A percentile compares a stretch with the other conserved stretches of the same genome.
These are phyloP conservation scores for Limnothrissa miodon DNA, from an alignment of 2,113 vertebrate species.

Conservation along the genomic window DNA sequence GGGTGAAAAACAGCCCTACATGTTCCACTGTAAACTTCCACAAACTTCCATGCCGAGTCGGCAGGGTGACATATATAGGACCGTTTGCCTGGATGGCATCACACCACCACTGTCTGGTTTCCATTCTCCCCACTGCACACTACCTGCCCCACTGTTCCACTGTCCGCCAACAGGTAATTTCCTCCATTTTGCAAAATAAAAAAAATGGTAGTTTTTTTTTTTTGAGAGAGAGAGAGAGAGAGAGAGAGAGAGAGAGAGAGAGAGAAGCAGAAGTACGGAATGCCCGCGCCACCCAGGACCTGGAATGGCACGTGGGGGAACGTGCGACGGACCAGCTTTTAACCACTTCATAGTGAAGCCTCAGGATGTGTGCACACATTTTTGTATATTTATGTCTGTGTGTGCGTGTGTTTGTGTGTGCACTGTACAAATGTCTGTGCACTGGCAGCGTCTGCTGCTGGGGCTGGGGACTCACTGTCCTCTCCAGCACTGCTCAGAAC, in stretches of 20 bases:
- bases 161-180: constrained; percentile 42
- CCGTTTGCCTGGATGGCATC: constrained; percentile 42
- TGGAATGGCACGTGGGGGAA: constrained; percentile 50
- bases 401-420: constrained; percentile 36
- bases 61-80: constrained; percentile 25
- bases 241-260: background rate
- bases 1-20: constrained; percentile 10
- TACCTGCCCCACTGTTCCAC: background rate
- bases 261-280: constrained; percentile 43
- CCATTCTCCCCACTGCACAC: background rate
- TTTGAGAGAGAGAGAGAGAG: constrained; percentile 33
- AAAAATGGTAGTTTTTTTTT: constrained; percentile 29
- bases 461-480: background rate
- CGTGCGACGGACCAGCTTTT: constrained; percentile 51
- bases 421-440: constrained; percentile 31
- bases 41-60: constrained; percentile 39
- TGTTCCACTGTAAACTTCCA: constrained; percentile 46
- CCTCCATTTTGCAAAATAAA: constrained; percentile 52
- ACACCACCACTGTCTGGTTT: constrained; percentile 15
- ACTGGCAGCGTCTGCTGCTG: background rate
- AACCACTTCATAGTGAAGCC: constrained; percentile 67
- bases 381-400: constrained; percentile 44
- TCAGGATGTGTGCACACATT: constrained; percentile 68
- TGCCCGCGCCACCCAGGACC: constrained; percentile 65
- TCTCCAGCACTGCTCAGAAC: background rate